phyloP scores from a whole-genome alignment of 2,888 invertebrate species.

The Biston stratarius region DNA sequence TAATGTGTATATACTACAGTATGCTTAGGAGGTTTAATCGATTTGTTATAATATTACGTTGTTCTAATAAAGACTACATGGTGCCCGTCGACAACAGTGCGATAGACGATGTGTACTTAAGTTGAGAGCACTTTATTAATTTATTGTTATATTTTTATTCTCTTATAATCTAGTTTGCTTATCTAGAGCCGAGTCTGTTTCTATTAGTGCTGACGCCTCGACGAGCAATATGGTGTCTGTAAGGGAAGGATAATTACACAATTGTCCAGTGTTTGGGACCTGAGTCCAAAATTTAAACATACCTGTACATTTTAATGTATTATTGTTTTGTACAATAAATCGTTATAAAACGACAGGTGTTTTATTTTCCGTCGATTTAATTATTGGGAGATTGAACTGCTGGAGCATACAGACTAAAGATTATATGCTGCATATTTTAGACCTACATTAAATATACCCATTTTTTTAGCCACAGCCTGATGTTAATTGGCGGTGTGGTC shows the following conservation, averaged over 20 bases:
- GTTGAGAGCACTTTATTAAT: slow-evolving; percentile 83
- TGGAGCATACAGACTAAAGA: not conserved
- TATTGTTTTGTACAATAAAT: slow-evolving; percentile 88
- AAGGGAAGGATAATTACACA: slow-evolving; percentile 83
- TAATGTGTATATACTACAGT: slow-evolving; percentile 86
- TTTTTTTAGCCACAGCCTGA: too few species aligned
- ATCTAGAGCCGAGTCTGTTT: slow-evolving; percentile 84
- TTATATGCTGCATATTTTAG: too few species aligned
- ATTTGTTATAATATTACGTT: slow-evolving; percentile 85
- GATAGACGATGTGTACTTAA: slow-evolving; percentile 86
- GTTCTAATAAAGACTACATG: slow-evolving; percentile 85
- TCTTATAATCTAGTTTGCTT: slow-evolving; percentile 84
- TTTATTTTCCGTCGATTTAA: slow-evolving; percentile 53
- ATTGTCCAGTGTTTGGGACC: slow-evolving; percentile 85
- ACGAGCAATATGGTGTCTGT: slow-evolving; percentile 86
- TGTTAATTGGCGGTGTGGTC: too few species aligned
- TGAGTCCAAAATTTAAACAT: slow-evolving; percentile 85
- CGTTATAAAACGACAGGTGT: slow-evolving; percentile 83
- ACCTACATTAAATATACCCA: too few species aligned
- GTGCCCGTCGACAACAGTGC: slow-evolving; percentile 86
- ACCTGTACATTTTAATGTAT: slow-evolving; percentile 88
- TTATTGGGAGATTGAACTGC: not conserved
- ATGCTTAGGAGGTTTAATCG: slow-evolving; percentile 85
- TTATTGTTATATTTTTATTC: slow-evolving; percentile 85
- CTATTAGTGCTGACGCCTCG: slow-evolving; percentile 85